These are phyloP conservation scores for Vesta saturnalis DNA, from an alignment of 2,888 invertebrate species.

Conservation along the genomic window DNA sequence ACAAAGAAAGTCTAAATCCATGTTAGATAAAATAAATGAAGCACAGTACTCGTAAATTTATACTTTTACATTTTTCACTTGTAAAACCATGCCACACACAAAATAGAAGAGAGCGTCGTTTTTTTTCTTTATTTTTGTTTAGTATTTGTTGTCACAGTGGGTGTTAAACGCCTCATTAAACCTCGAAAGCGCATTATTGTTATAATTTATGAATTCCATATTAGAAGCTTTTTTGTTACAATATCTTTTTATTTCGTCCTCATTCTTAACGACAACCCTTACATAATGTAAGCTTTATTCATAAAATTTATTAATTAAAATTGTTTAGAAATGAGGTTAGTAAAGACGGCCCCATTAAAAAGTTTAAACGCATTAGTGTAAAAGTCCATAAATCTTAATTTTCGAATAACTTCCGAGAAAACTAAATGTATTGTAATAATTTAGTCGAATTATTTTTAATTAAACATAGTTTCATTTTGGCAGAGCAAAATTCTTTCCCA, in stretches of 20 bases:
- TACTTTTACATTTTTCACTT: too few species aligned
- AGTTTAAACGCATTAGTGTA: slow-evolving; percentile 1
- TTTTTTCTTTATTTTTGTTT: slow-evolving; percentile 2
- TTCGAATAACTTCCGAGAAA: slow-evolving; percentile 1
- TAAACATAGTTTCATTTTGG: background rate
- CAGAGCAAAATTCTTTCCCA: background rate
- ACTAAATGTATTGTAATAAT: slow-evolving; percentile 1
- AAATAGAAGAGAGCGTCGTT: background rate
- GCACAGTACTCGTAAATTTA: too few species aligned
- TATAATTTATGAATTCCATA: slow-evolving; percentile 26
- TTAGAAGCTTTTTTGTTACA: slow-evolving; percentile 7
- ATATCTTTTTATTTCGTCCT: background rate
- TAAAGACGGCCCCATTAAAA: slow-evolving; percentile 8
- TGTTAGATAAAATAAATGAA: too few species aligned
- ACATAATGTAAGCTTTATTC: background rate
- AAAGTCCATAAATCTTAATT: slow-evolving; percentile 1
- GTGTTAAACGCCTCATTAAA: slow-evolving; percentile 35
- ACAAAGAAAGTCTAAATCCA: too few species aligned
- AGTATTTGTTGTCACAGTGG: slow-evolving; percentile 12
- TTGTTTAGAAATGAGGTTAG: slow-evolving; percentile 9
- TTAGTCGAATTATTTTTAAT: background rate
- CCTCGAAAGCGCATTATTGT: slow-evolving; percentile 26
- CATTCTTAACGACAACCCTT: background rate
- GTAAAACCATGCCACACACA: background rate
- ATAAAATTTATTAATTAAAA: slow-evolving; percentile 4